Conservation (phyloP, 2,113 vertebrate genomes). For the Macquaria australasica region DNA sequence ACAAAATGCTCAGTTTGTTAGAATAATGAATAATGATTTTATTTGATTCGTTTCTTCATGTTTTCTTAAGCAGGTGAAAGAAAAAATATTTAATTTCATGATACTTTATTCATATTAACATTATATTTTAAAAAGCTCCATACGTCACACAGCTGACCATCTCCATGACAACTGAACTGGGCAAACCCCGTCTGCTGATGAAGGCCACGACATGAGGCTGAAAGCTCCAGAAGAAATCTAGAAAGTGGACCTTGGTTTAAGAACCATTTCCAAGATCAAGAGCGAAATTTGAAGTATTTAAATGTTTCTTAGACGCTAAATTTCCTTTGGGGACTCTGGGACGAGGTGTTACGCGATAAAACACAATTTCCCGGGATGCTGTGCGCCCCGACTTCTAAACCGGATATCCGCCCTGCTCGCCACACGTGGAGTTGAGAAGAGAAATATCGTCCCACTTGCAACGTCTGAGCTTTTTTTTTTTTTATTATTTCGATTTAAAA, state of each 20-base stretch:
- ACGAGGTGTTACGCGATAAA: neutral
- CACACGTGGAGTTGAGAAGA: conserved; percentile 51
- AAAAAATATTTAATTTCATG: no score
- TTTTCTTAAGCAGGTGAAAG: neutral
- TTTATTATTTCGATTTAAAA: neutral
- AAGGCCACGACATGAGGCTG: neutral
- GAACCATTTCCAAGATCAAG: no score
- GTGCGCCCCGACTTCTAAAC: accelerated
- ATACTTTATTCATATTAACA: neutral
- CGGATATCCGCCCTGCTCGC: conserved; percentile 53
- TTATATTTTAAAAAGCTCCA: neutral
- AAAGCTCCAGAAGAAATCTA: neutral
- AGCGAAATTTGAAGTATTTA: neutral
- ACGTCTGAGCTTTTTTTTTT: neutral
- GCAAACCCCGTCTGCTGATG: no score
- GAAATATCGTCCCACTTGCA: accelerated
- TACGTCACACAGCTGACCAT: neutral
- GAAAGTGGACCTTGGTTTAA: no score
- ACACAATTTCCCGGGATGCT: conserved; percentile 66
- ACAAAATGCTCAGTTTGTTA: neutral
- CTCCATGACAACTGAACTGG: neutral
- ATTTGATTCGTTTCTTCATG: neutral
- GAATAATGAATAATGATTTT: neutral
- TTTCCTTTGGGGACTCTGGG: neutral
- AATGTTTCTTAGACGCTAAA: accelerated